phyloP scores from a whole-genome alignment of 2,113 vertebrate species.

The Phylloscopus whistleri region DNA sequence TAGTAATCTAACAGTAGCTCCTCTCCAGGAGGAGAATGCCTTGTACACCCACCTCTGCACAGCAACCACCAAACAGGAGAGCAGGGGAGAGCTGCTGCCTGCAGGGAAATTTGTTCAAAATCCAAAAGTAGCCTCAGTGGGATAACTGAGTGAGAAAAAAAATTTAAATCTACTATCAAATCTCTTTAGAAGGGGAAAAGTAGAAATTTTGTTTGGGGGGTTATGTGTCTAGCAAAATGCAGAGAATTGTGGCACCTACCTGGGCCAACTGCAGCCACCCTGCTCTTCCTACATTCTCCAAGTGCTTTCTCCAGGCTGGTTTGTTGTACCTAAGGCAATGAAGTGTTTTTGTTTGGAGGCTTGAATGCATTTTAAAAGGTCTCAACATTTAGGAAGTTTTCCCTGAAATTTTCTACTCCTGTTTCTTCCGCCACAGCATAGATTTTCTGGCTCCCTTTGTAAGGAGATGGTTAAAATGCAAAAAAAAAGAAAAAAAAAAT shows the following conservation, averaged over 20 bases:
- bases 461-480: background rate
- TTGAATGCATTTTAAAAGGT: background rate
- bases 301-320: background rate
- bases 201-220: background rate
- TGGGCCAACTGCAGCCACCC: accelerated
- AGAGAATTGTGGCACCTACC: background rate
- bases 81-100: background rate
- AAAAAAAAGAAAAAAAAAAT: background rate
- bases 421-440: background rate
- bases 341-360: background rate
- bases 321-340: background rate
- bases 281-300: accelerated
- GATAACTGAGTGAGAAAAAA: background rate
- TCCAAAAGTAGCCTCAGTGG: background rate
- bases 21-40: background rate
- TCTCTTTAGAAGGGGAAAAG: background rate
- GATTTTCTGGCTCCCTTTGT: background rate
- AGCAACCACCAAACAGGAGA: background rate
- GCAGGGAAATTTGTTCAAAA: background rate
- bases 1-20: background rate
- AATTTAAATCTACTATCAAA: background rate
- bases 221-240: background rate
- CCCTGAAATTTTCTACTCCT: background rate
- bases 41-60: background rate
- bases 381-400: background rate